phyloP scores from a whole-genome alignment of 2,113 vertebrate species.

The Columba janthina region DNA sequence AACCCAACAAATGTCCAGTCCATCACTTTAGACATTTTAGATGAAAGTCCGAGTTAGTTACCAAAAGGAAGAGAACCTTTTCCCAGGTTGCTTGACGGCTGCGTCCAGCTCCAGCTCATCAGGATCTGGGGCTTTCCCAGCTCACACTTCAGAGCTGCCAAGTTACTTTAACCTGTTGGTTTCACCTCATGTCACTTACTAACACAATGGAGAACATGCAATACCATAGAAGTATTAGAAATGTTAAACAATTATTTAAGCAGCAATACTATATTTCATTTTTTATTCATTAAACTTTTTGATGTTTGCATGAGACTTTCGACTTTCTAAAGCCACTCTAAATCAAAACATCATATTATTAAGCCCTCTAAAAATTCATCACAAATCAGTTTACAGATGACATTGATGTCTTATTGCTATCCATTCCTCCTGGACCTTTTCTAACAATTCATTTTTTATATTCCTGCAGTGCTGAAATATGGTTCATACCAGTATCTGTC shows the following conservation, averaged over 20 bases:
- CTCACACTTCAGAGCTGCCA: not conserved
- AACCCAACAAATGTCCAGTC: not conserved
- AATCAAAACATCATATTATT: conserved; percentile 69
- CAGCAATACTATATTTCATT: not conserved
- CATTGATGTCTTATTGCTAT: conserved; percentile 78
- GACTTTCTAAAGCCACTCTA: conserved; percentile 66
- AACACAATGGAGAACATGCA: not conserved
- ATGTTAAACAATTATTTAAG: conserved; percentile 47
- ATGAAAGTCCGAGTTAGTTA: not conserved
- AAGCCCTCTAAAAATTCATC: conserved; percentile 74
- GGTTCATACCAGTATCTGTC: conserved; percentile 71
- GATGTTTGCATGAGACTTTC: conserved; percentile 46
- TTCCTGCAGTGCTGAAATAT: conserved; percentile 74
- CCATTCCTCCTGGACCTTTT: conserved; percentile 72
- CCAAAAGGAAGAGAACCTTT: not conserved
- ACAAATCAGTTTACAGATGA: conserved; percentile 76
- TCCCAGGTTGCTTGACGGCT: not conserved
- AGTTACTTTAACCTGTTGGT: not conserved
- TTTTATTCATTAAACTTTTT: conserved; percentile 62
- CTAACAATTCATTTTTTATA: conserved; percentile 75
- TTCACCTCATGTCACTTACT: not conserved
- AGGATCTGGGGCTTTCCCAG: not conserved
- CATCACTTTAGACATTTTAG: not conserved
- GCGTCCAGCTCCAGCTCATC: accelerated
- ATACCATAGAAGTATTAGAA: not conserved